Percentiles rank a stretch among this genome's conserved stretches.
These are phyloP conservation scores for Protaetia brevitarsis DNA, from an alignment of 1,140 invertebrate genomes.

Conservation along the genomic window DNA sequence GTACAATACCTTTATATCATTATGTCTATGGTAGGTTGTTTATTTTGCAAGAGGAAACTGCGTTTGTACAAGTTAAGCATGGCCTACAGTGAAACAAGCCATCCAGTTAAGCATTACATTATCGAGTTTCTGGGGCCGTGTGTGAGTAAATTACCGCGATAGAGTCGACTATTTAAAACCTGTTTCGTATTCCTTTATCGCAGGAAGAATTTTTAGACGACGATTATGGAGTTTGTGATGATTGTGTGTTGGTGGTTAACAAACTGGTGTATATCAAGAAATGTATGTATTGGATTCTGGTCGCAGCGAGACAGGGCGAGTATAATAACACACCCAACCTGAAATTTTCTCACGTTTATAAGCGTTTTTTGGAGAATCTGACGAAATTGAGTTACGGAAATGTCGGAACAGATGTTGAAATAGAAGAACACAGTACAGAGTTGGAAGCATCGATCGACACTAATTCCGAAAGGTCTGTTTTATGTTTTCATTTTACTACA, in stretches of 20 bases:
- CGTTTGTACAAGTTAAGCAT: background rate
- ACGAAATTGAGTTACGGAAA: background rate
- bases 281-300: background rate
- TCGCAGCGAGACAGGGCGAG: background rate
- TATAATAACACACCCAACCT: background rate
- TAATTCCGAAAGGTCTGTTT: too few species aligned
- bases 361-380: constrained; percentile 6
- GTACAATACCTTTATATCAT: background rate
- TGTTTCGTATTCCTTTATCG: background rate
- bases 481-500: too few species aligned
- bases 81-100: background rate
- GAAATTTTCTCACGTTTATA: background rate
- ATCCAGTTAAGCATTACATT: background rate
- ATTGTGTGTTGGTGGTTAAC: background rate
- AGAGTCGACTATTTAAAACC: background rate
- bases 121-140: background rate
- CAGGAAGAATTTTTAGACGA: background rate
- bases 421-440: too few species aligned
- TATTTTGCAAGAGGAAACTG: constrained; percentile 16
- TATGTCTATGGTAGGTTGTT: background rate
- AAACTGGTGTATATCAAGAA: background rate
- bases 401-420: background rate
- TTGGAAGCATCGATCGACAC: too few species aligned
- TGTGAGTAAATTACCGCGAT: background rate
- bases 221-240: background rate